Evolutionary conservation across 2,113 vertebrate genomes (phyloP).

Genomic region (Entomyzon cyanotis): DNA sequence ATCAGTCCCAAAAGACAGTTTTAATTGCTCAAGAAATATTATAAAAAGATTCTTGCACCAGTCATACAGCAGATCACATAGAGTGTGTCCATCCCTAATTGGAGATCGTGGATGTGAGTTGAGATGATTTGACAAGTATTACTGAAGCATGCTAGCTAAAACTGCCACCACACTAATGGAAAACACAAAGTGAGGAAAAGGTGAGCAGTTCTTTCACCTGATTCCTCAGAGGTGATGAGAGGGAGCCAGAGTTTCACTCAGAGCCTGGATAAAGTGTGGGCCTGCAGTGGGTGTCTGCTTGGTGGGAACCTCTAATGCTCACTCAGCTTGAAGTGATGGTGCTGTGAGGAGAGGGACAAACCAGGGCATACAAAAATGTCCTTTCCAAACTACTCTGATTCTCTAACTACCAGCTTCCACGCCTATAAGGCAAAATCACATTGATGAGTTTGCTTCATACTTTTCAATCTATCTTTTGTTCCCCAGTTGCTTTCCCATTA

Average conservation of each 20-base stretch:
- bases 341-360: neutral
- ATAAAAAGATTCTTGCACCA: neutral
- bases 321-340: fast-evolving
- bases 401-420: neutral
- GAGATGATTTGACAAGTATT: neutral
- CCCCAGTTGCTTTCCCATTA: neutral
- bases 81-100: neutral
- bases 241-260: neutral
- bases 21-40: neutral
- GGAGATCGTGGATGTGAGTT: neutral
- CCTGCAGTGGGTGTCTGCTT: fast-evolving
- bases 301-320: neutral
- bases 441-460: neutral
- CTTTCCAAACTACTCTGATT: neutral
- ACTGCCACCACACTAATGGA: neutral
- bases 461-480: neutral
- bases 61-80: neutral
- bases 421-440: fast-evolving
- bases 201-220: neutral
- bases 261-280: fast-evolving
- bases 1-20: neutral
- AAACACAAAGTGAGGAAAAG: neutral
- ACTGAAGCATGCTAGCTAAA: neutral
- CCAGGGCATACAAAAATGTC: neutral
- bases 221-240: neutral